Conservation (phyloP, 2,797 vertebrate species). For the Sandelia bainsii region DNA sequence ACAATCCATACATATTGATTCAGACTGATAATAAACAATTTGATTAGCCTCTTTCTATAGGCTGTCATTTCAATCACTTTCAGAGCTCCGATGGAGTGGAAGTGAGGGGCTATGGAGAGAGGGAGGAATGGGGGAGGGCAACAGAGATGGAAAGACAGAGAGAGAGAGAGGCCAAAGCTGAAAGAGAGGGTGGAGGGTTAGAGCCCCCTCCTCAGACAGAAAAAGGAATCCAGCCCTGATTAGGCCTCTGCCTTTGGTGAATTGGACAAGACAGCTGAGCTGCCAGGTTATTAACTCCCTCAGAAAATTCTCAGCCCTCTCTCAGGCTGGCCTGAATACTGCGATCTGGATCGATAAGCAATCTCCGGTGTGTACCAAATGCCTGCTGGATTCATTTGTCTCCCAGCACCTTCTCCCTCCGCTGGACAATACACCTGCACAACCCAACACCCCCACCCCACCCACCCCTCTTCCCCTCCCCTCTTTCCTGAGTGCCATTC, state of each 20-base stretch:
- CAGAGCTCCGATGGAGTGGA: constrained; percentile 94
- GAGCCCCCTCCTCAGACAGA: constrained; percentile 87
- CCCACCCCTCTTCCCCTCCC: constrained; percentile 18
- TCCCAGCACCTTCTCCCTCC: constrained; percentile 89
- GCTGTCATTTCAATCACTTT: constrained; percentile 99
- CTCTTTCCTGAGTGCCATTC: constrained; percentile 54
- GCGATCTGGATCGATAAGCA: constrained; percentile 99
- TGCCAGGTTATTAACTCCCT: constrained; percentile 99
- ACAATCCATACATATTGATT: constrained; percentile 99
- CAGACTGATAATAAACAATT: constrained; percentile 99
- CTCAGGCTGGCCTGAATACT: constrained; percentile 94
- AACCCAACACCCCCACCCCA: constrained; percentile 61
- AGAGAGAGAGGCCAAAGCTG: constrained; percentile 80
- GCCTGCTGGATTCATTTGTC: constrained; percentile 99
- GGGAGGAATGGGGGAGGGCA: constrained; percentile 82
- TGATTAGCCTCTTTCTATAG: constrained; percentile 99
- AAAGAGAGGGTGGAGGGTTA: constrained; percentile 74
- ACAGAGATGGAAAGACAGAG: constrained; percentile 56
- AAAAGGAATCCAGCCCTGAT: constrained; percentile 99
- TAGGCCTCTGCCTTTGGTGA: constrained; percentile 98
- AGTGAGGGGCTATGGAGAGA: constrained; percentile 87
- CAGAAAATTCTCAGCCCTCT: constrained; percentile 99
- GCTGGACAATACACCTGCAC: constrained; percentile 93
- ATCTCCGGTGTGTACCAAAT: constrained; percentile 99
- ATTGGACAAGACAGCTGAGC: constrained; percentile 99